phyloP scores from a whole-genome alignment of 1,140 invertebrate genomes.

The Caenorhabditis briggsae region DNA sequence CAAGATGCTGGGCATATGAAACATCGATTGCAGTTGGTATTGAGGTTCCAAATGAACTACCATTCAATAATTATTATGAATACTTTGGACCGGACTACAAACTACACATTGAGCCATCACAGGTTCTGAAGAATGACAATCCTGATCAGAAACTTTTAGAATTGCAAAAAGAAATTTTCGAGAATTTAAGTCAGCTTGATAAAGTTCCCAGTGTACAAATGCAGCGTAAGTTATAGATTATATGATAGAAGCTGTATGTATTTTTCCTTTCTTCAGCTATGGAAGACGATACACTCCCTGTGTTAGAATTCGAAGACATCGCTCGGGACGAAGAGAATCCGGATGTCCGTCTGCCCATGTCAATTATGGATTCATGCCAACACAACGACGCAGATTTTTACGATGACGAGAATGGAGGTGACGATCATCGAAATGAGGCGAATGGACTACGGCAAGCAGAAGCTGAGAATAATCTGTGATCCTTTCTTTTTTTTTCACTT shows the following conservation, averaged over 20 bases:
- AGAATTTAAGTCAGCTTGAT: slow-evolving; percentile 43
- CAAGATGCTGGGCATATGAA: slow-evolving; percentile 97
- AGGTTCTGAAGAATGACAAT: slow-evolving; percentile 5
- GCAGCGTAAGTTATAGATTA: slow-evolving; percentile 39
- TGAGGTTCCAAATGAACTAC: slow-evolving; percentile 55
- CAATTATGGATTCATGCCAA: slow-evolving; percentile 88
- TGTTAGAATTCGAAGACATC: slow-evolving; percentile 63
- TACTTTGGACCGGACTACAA: slow-evolving; percentile 94
- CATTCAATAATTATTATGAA: slow-evolving; percentile 86
- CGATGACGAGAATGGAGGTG: slow-evolving; percentile 95
- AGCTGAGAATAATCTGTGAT: no score
- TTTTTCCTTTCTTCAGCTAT: slow-evolving; percentile 81
- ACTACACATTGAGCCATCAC: slow-evolving; percentile 88
- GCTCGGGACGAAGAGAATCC: slow-evolving; percentile 70
- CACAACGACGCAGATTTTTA: slow-evolving; percentile 95
- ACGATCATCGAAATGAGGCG: slow-evolving; percentile 86
- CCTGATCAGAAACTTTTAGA: background rate
- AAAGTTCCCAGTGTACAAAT: slow-evolving; percentile 60
- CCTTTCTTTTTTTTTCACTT: no score
- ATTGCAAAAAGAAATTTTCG: slow-evolving; percentile 62
- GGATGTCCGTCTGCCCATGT: slow-evolving; percentile 78
- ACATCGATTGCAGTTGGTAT: slow-evolving; percentile 90
- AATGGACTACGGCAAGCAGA: no score
- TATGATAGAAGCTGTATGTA: background rate
- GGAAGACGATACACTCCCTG: slow-evolving; percentile 85